Evolutionary conservation across 2,113 vertebrate genomes (phyloP).

Genomic region (Microcebus griseorufus): DNA sequence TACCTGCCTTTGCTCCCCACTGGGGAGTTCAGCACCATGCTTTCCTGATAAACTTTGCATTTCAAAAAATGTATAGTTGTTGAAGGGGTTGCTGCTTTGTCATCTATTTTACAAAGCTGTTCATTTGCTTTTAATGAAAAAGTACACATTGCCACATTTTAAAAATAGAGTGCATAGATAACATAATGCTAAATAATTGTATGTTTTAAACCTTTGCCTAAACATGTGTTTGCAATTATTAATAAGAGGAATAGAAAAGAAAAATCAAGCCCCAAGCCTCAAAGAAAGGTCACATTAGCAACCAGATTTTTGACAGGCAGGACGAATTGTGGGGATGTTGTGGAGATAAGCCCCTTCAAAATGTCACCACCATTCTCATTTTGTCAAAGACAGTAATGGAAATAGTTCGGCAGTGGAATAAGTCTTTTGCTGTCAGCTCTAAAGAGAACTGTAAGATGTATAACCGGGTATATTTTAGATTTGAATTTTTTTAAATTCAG

Average conservation of each 20-base stretch:
- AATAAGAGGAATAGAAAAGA: neutral
- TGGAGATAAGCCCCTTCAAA: neutral
- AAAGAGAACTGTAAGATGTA: neutral
- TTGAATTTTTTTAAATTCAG: neutral
- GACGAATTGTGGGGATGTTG: neutral
- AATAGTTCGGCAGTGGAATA: neutral
- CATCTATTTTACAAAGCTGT: neutral
- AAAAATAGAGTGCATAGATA: neutral
- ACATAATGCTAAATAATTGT: slow-evolving; percentile 2
- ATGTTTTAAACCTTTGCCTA: slow-evolving; percentile 34
- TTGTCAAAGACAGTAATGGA: slow-evolving; percentile 7
- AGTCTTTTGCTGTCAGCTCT: neutral
- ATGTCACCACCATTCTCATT: neutral
- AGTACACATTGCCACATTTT: neutral
- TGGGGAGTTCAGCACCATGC: neutral
- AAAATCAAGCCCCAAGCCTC: slow-evolving; percentile 10
- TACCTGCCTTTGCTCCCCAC: neutral
- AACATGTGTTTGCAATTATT: slow-evolving; percentile 53
- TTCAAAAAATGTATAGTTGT: neutral
- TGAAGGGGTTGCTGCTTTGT: neutral
- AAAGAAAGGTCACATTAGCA: neutral
- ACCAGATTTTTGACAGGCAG: slow-evolving; percentile 21
- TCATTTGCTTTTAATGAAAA: slow-evolving; percentile 7
- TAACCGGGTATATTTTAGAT: neutral
- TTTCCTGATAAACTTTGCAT: slow-evolving; percentile 2